These are phyloP conservation scores for Enteromius treurensis DNA, from an alignment of 2,797 vertebrate species.

Conservation along the genomic window DNA sequence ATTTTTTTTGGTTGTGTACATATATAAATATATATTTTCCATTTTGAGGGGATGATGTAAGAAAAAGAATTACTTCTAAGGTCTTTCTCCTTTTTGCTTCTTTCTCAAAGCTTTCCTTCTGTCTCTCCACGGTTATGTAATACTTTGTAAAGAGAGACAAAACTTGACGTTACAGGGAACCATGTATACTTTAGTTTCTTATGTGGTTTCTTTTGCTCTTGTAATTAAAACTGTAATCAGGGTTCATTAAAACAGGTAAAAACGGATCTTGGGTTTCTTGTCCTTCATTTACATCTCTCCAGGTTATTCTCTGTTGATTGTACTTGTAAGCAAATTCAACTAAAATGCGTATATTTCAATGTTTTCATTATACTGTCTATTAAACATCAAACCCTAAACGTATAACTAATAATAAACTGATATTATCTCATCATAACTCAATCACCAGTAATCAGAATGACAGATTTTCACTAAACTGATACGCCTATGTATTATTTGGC, in stretches of 20 bases:
- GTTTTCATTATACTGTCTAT: background rate
- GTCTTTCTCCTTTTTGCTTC: slow-evolving; percentile 60
- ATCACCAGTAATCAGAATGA: too few relatives aligned
- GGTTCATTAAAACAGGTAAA: slow-evolving; percentile 83
- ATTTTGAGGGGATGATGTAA: slow-evolving; percentile 69
- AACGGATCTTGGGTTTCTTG: slow-evolving; percentile 46
- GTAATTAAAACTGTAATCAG: slow-evolving; percentile 87
- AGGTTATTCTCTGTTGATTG: background rate
- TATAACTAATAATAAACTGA: too few relatives aligned
- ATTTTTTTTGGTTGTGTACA: slow-evolving; percentile 64
- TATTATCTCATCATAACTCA: background rate
- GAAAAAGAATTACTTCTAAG: slow-evolving; percentile 72
- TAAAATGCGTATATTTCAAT: background rate
- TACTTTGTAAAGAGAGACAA: slow-evolving; percentile 59
- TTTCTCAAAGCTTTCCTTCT: slow-evolving; percentile 60
- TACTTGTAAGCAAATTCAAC: background rate
- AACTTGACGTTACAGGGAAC: slow-evolving; percentile 63
- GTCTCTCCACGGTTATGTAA: slow-evolving; percentile 62
- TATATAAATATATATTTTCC: slow-evolving; percentile 72
- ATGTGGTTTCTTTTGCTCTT: slow-evolving; percentile 74
- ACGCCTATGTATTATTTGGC: background rate
- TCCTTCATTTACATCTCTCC: slow-evolving; percentile 14
- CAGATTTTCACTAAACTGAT: background rate
- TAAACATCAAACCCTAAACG: background rate
- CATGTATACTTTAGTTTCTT: slow-evolving; percentile 72